Evolutionary conservation across 2,888 invertebrate species (phyloP).

Genomic region (Drosophila setosimentum): DNA sequence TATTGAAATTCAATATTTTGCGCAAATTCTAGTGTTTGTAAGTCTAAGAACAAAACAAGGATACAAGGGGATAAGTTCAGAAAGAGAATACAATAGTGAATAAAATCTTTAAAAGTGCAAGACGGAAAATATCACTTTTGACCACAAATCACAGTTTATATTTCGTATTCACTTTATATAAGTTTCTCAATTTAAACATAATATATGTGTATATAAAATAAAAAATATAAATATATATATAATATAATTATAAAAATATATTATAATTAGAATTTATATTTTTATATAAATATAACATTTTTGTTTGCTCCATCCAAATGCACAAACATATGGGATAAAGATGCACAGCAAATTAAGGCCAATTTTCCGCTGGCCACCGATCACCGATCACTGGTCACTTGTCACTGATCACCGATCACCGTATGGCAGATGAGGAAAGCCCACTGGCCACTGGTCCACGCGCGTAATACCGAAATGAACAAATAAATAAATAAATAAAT

Average conservation of each 20-base stretch:
- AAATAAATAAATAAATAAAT: conserved; percentile 7
- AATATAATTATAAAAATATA: neutral
- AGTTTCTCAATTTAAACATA: too few relatives aligned
- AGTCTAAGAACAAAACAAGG: neutral
- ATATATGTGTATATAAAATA: too few relatives aligned
- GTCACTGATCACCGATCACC: neutral
- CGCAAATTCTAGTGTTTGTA: neutral
- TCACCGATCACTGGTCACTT: neutral
- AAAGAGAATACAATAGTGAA: neutral
- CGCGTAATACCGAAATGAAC: conserved; percentile 7
- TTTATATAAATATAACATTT: neutral
- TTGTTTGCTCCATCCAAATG: neutral
- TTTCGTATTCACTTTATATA: neutral
- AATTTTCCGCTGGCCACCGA: conserved; percentile 8
- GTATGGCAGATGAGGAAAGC: neutral
- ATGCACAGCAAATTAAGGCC: conserved; percentile 25
- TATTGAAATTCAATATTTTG: neutral
- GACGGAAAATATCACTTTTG: neutral
- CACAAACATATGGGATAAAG: conserved; percentile 3
- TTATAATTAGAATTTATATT: too few relatives aligned
- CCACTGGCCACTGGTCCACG: conserved; percentile 2
- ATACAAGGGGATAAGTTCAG: neutral
- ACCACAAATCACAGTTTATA: neutral
- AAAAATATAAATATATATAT: too few relatives aligned
- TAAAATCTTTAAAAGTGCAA: neutral